Evolutionary conservation across 2,888 invertebrate genomes (phyloP).

Genomic region (Helicoverpa assulta): DNA sequence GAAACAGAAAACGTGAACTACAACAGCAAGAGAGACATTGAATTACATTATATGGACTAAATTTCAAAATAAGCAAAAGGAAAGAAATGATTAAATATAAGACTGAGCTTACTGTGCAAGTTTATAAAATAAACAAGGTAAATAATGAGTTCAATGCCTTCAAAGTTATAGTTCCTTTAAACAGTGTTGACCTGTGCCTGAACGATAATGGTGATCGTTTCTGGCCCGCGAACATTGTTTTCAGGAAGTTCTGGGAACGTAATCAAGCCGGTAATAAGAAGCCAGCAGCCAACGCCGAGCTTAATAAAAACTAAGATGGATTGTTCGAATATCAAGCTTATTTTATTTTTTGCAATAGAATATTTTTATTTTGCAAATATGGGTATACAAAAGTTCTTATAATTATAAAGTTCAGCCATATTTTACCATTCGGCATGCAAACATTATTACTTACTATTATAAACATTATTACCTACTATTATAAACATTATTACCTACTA

Average conservation of each 20-base stretch:
- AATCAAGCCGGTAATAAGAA: conserved; percentile 5
- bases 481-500: too few relatives aligned
- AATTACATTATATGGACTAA: too few relatives aligned
- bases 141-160: conserved; percentile 8
- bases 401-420: too few relatives aligned
- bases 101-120: not conserved
- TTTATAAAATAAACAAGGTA: conserved; percentile 3
- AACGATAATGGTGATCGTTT: conserved; percentile 12
- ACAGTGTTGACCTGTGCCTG: conserved; percentile 4
- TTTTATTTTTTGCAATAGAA: too few relatives aligned
- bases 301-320: conserved; percentile 9
- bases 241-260: conserved; percentile 12
- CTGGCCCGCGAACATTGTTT: conserved; percentile 17
- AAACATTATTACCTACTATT: too few relatives aligned
- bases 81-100: conserved; percentile 17
- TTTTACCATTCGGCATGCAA: too few relatives aligned
- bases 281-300: not conserved
- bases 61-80: too few relatives aligned
- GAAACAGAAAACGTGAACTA: too few relatives aligned
- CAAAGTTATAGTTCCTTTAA: conserved; percentile 12
- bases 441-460: too few relatives aligned
- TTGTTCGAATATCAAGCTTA: not conserved
- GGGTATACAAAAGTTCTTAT: too few relatives aligned
- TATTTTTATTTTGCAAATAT: too few relatives aligned
- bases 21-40: too few relatives aligned